Evolutionary conservation across 2,113 vertebrate species (phyloP).

Genomic region (Poeciliopsis occidentalis): DNA sequence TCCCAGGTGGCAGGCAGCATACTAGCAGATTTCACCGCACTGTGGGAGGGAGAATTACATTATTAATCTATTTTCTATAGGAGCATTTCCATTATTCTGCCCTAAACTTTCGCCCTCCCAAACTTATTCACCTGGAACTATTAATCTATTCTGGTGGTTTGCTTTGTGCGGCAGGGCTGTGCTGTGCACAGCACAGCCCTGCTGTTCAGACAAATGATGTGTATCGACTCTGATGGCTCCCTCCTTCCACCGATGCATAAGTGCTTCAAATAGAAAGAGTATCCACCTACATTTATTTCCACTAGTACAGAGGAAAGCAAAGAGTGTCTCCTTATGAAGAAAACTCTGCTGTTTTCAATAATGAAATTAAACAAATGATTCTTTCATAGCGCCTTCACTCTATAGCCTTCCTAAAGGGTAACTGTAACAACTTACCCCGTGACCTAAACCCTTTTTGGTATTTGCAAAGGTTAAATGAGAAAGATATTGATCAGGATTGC

Average conservation of each 20-base stretch:
- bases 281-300: background rate
- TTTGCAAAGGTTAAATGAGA: no score
- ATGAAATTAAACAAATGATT: background rate
- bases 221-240: background rate
- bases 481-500: no score
- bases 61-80: background rate
- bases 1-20: conserved; percentile 57
- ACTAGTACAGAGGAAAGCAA: background rate
- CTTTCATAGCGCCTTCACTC: background rate
- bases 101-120: background rate
- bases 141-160: background rate
- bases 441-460: no score
- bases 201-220: background rate
- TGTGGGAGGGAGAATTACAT: background rate
- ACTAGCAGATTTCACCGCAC: conserved; percentile 16
- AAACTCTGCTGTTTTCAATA: background rate
- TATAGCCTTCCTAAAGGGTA: no score
- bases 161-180: background rate
- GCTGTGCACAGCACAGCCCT: no score
- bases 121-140: background rate
- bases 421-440: no score
- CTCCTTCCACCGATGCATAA: background rate
- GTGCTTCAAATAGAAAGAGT: background rate
- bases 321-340: no score
- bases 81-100: background rate